phyloP scores from a whole-genome alignment of 2,113 vertebrate species.

The Bambusicola thoracicus region DNA sequence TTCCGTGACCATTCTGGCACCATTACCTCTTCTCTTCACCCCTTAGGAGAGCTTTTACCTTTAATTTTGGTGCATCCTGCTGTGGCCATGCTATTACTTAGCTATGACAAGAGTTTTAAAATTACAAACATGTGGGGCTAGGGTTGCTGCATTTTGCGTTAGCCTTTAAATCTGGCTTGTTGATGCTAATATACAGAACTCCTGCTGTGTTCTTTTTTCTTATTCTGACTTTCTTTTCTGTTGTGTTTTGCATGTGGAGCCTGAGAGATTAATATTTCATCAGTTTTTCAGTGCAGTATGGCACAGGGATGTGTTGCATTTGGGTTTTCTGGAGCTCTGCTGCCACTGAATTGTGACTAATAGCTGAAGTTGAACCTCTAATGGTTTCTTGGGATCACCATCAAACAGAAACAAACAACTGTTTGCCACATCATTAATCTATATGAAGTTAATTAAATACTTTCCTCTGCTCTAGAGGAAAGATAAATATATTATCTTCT shows the following conservation, averaged over 20 bases:
- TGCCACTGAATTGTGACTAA: conserved; percentile 66
- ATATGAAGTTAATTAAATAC: conserved; percentile 71
- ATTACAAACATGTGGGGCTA: conserved; percentile 51
- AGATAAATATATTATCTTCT: conserved; percentile 28
- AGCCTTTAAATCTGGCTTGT: conserved; percentile 55
- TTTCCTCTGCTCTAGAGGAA: background rate
- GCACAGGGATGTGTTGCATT: conserved; percentile 32
- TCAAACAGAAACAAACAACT: conserved; percentile 65
- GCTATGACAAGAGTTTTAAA: conserved; percentile 65
- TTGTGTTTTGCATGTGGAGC: conserved; percentile 71
- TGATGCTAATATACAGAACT: conserved; percentile 63
- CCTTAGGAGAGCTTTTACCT: conserved; percentile 56
- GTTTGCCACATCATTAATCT: conserved; percentile 74
- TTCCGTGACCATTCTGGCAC: background rate
- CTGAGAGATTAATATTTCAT: conserved; percentile 79
- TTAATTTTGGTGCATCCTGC: conserved; percentile 62
- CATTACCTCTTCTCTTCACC: background rate
- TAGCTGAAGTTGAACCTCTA: conserved; percentile 46
- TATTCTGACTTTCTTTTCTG: conserved; percentile 67
- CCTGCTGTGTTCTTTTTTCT: conserved; percentile 48
- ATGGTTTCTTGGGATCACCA: conserved; percentile 49
- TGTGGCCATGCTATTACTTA: conserved; percentile 73
- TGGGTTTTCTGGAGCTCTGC: conserved; percentile 41
- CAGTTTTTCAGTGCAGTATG: conserved; percentile 59
- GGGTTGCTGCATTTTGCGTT: conserved; percentile 55